Percentiles rank a stretch among this genome's conserved stretches.
These are phyloP conservation scores for Cheumatopsyche charites DNA, from an alignment of 1,140 invertebrate species.

Conservation along the genomic window DNA sequence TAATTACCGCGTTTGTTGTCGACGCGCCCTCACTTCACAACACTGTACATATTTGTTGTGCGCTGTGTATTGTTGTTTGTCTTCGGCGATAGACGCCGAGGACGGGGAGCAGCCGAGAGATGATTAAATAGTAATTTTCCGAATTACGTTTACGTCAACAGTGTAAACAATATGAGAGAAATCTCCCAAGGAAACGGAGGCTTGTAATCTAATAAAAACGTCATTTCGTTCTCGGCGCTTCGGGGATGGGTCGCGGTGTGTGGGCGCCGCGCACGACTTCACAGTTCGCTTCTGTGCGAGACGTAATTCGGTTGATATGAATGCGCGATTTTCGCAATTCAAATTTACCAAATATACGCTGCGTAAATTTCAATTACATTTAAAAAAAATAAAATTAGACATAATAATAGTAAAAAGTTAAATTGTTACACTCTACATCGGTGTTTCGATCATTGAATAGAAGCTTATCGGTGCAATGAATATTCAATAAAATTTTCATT, in stretches of 20 bases:
- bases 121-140: slow-evolving; percentile 31
- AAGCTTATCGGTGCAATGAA: too few species aligned
- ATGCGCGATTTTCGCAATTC: neutral
- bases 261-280: too few species aligned
- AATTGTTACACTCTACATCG: too few species aligned
- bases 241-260: neutral
- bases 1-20: slow-evolving; percentile 29
- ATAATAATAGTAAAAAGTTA: too few species aligned
- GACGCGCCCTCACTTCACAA: slow-evolving; percentile 5
- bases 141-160: slow-evolving; percentile 28
- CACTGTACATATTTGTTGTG: too few species aligned
- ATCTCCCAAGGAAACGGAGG: neutral
- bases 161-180: slow-evolving; percentile 26
- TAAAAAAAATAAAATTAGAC: neutral
- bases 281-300: neutral
- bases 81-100: too few species aligned
- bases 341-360: neutral
- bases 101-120: neutral
- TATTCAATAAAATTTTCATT: too few species aligned
- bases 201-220: slow-evolving; percentile 26
- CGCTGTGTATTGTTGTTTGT: too few species aligned
- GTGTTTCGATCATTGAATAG: too few species aligned
- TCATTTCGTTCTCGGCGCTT: slow-evolving; percentile 4
- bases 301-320: slow-evolving; percentile 2
- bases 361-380: neutral